Evolutionary conservation across 2,888 invertebrate genomes (phyloP).

Genomic region (Diloba caeruleocephala): DNA sequence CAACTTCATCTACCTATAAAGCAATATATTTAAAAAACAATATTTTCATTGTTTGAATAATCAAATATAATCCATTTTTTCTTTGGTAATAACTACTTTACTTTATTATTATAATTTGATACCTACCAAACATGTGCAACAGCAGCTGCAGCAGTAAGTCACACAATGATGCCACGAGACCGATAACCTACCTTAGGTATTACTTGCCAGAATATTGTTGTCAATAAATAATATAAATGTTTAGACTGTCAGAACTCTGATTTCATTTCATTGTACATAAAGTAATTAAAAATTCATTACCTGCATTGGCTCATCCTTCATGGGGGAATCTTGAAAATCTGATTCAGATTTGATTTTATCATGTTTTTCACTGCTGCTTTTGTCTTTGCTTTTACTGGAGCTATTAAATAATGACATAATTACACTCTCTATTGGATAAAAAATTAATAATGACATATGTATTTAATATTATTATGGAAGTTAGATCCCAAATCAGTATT

Average conservation of each 20-base stretch:
- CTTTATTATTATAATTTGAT: neutral
- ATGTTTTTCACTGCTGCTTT: conserved; percentile 70
- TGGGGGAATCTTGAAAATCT: conserved; percentile 69
- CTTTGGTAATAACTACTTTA: too few relatives aligned
- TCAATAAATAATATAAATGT: neutral
- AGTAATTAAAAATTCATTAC: conserved; percentile 57
- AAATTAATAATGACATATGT: neutral
- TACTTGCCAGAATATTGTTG: neutral
- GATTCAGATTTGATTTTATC: conserved; percentile 74
- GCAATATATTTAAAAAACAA: neutral
- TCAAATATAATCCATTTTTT: too few relatives aligned
- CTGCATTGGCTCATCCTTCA: conserved; percentile 82
- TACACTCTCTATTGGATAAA: neutral
- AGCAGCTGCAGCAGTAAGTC: neutral
- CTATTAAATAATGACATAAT: conserved; percentile 45
- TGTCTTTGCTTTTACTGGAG: conserved; percentile 80
- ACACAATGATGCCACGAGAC: neutral
- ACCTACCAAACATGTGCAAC: neutral
- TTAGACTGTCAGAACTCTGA: too few relatives aligned
- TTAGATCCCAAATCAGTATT: too few relatives aligned
- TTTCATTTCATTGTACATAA: too few relatives aligned
- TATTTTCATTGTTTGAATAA: too few relatives aligned
- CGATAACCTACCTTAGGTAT: neutral
- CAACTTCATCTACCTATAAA: conserved; percentile 73
- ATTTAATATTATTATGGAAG: neutral